Base-by-base conservation (phyloP, 2,888 invertebrate species). In the Eupithecia insigniata region DNA sequence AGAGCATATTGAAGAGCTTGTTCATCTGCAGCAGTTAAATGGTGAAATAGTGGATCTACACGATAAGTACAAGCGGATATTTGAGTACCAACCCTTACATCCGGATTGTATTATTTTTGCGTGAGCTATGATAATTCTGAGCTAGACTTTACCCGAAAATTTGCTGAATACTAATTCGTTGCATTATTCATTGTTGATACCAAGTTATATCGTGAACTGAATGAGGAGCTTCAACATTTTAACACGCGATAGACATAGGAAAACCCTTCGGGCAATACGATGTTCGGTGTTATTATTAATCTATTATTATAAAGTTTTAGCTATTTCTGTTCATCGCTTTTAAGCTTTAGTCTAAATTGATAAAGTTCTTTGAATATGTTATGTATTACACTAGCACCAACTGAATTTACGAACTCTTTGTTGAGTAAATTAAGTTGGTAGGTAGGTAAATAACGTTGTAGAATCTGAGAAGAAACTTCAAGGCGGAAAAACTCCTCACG, bases 41-140 rank as follows among this genome's bases (percentile, higher is more conserved):
- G 39, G 39, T 16, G 16, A 16, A 39, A 39, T 16, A 39, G 16
- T 14, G 43, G 10, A 43, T 43, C 6, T 43, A 43, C 7, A 43
- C 7, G 6, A 43, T 7, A 18, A 43, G 22, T 51, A 51, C 12
- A 14, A 55, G 55, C 14, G 22, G 51, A 55, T 55, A 55, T 55
- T 5, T 69, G 66, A 26, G 51, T 60, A 10, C 60, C 58, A 46
- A 67, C 58, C 55, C 26, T 26, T 55, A 55, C 55, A 55, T 26
- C 28, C 18, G 32, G 36, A 60, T 71, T 73, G 66, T 73, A 68
- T 75, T 72, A 74, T 74, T 75, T 72, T 74, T 69, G 66, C 69
- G 32, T 70, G 65, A 66, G 46, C 43, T 72, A 74, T 72, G 62
- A 67, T 71, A 71, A 67, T 71, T 69, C 34, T 70, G 67, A 58